phyloP scores from a whole-genome alignment of 1,140 invertebrate species.

The Temnothorax curvispinosus region DNA sequence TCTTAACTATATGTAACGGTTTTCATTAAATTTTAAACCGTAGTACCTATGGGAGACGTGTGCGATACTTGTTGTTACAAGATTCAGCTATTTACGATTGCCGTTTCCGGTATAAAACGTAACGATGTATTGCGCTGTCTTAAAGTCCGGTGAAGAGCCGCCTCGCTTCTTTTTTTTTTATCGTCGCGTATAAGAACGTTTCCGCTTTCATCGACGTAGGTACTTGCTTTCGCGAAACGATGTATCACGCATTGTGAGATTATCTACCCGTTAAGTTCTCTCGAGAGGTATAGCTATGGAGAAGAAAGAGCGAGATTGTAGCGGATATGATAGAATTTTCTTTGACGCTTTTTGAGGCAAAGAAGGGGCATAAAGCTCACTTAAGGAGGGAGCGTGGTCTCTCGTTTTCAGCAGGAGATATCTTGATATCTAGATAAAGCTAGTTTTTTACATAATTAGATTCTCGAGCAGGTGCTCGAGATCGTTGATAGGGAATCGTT shows the following conservation, averaged over 20 bases:
- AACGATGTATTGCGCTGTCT: slow-evolving; percentile 48
- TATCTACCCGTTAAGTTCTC: slow-evolving; percentile 17
- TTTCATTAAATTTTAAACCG: slow-evolving; percentile 71
- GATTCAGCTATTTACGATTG: slow-evolving; percentile 48
- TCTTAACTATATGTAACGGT: slow-evolving; percentile 61
- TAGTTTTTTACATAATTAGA: slow-evolving; percentile 61
- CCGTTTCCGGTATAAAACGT: slow-evolving; percentile 25
- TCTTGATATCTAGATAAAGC: slow-evolving; percentile 28
- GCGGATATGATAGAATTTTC: slow-evolving; percentile 10
- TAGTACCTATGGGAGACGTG: slow-evolving; percentile 7
- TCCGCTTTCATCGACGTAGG: slow-evolving; percentile 19
- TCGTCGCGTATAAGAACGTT: slow-evolving; percentile 26
- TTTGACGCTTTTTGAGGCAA: background rate
- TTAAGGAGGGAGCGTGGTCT: background rate
- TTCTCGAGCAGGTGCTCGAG: slow-evolving; percentile 13
- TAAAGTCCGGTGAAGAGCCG: background rate
- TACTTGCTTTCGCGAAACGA: slow-evolving; percentile 39
- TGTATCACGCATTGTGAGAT: slow-evolving; percentile 31
- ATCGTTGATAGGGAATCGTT: slow-evolving; percentile 42
- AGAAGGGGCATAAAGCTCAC: background rate
- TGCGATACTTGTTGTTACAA: slow-evolving; percentile 51
- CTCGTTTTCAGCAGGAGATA: slow-evolving; percentile 8
- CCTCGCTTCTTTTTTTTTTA: slow-evolving; percentile 4
- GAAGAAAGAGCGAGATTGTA: slow-evolving; percentile 3
- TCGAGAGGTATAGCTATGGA: background rate